phyloP scores from a whole-genome alignment of 2,113 vertebrate genomes.

The Ornithorhynchus anatinus region DNA sequence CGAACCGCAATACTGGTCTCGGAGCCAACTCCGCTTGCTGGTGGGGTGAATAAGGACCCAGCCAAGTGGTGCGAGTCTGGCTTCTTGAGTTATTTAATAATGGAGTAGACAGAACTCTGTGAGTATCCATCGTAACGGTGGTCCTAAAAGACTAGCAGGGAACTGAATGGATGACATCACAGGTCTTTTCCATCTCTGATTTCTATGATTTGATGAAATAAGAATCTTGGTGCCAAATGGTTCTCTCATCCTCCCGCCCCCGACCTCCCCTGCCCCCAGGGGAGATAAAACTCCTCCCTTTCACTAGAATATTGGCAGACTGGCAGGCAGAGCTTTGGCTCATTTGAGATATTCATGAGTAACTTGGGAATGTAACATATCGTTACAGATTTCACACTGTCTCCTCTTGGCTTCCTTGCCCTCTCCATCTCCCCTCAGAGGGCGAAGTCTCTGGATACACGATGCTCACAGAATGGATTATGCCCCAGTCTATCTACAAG shows the following conservation, averaged over 20 bases:
- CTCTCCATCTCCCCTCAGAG: conserved; percentile 44
- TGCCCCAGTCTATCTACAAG: no score
- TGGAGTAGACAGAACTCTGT: no score
- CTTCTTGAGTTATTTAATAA: no score
- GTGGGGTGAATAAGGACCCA: no score
- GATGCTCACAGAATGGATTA: no score
- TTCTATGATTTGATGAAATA: neutral
- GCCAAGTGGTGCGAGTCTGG: no score
- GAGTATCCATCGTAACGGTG: no score
- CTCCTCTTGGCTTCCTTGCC: neutral
- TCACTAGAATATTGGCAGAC: conserved; percentile 25
- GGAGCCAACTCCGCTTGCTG: no score
- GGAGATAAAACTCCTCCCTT: neutral
- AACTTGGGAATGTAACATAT: conserved; percentile 16
- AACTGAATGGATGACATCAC: rapidly evolving
- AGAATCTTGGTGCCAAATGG: conserved; percentile 1
- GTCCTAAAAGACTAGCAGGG: neutral
- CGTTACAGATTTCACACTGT: conserved; percentile 22
- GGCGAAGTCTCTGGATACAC: no score
- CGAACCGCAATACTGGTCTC: no score
- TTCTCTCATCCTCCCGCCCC: no score
- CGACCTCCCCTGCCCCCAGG: neutral
- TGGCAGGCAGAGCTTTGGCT: neutral
- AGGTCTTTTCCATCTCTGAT: neutral
- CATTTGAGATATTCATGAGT: neutral